These are phyloP conservation scores for Danio albolineatus DNA, from an alignment of 2,797 vertebrate species.

Conservation along the genomic window DNA sequence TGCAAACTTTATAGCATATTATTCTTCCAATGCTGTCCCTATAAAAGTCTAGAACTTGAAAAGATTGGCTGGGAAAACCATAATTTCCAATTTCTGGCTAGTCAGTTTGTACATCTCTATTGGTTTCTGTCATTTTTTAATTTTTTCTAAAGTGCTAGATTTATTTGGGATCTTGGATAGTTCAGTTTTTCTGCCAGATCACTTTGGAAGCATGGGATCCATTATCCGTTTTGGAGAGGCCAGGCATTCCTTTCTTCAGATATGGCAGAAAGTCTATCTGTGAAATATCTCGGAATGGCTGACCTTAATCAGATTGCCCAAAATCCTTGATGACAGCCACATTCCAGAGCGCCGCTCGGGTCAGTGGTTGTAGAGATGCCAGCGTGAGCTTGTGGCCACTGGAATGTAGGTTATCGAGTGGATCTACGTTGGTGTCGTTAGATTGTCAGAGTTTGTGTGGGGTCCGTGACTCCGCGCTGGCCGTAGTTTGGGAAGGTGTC, in stretches of 20 bases:
- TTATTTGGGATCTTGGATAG: constrained; percentile 42
- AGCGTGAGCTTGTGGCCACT: background rate
- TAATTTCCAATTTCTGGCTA: too few species aligned
- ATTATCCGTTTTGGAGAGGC: constrained; percentile 72
- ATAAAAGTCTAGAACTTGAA: too few species aligned
- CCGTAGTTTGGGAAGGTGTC: constrained; percentile 59
- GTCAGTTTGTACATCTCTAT: too few species aligned
- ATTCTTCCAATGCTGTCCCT: too few species aligned
- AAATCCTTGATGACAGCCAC: constrained; percentile 65
- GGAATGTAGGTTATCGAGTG: background rate
- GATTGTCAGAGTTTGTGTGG: constrained; percentile 26
- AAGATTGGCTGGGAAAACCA: too few species aligned
- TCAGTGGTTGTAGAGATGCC: constrained; percentile 41
- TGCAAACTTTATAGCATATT: too few species aligned
- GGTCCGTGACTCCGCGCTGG: constrained; percentile 26
- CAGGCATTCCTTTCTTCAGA: constrained; percentile 72
- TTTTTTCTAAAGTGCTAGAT: background rate
- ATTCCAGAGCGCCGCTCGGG: constrained; percentile 60
- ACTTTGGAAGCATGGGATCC: constrained; percentile 68
- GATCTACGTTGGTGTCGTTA: constrained; percentile 1
- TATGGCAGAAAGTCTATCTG: constrained; percentile 75
- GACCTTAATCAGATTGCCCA: constrained; percentile 77
- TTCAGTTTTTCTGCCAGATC: constrained; percentile 57
- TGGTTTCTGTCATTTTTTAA: background rate
- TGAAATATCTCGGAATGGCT: constrained; percentile 73